Evolutionary conservation across 2,797 vertebrate species (phyloP), one percentile per base, ranked within the genome.

Genomic region (Sebastes nivosus): DNA sequence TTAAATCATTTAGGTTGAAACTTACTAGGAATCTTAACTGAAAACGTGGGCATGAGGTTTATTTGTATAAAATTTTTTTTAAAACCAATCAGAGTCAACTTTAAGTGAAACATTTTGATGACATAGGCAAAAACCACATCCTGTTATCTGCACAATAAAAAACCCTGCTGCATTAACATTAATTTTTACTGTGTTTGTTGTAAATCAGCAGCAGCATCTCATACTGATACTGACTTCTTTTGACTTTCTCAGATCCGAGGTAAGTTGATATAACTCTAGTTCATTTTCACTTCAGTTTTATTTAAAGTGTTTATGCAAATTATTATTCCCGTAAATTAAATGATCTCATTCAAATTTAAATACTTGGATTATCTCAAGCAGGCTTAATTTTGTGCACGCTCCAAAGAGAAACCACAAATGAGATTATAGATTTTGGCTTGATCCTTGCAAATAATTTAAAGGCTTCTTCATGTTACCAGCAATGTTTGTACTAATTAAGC

Each of bases 131-230:
- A 72, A 66, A 4, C 1, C 46, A 10, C 78, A 29, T 74, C 72
- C 77, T 70, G 70, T 38, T 67, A 42, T 32, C 36, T 68, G 30
- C 6, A 29, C 10, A 2, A 64, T 78, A 82, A 52, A 70, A 61
- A 25, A 3, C 6, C 16, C 18, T 3, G 14, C 11, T 29, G 27
- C 50, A 9, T 65, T n/a, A 4, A 13, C 42, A 30, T 32, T 2
- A 0, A 18, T 6, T 50, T 66, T 29, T 46, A 1, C 12, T 52
- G 30, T 11, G 14, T 61, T 70, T 61, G 13, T 67, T 27, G 32
- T 64, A n/a, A 36, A 34, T 14, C 42, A 46, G 42, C 42, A 18
- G 32, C n/a, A 36, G 32, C 16, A 46, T 46, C 14, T 64, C 61
- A 0, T 36, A 22, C 22, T 24, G 61, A 64, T 36, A 36, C 61